phyloP scores from a whole-genome alignment of 2,888 invertebrate species.

The Aphidius colemani region DNA sequence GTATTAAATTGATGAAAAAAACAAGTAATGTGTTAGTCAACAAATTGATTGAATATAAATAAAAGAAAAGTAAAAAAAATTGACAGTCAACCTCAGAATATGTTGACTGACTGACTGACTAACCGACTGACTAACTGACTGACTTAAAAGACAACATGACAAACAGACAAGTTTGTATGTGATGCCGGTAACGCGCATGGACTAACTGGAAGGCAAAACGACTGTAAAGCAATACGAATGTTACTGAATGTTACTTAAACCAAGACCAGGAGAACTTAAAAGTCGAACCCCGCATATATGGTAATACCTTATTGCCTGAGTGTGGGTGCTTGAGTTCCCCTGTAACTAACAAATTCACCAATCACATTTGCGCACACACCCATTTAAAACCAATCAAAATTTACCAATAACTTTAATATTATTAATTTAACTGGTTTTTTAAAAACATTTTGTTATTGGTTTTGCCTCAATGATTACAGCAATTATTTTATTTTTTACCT shows the following conservation, averaged over 20 bases:
- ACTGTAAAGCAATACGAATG: conserved; percentile 31
- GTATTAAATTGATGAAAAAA: conserved; percentile 5
- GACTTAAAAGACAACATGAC: conserved; percentile 38
- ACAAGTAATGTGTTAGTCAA: conserved; percentile 1
- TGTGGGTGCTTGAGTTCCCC: conserved; percentile 50
- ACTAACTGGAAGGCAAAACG: conserved; percentile 41
- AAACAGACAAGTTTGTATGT: not conserved
- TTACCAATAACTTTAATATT: not conserved
- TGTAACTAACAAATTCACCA: conserved; percentile 32
- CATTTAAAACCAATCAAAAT: conserved; percentile 32
- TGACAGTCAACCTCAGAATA: conserved; percentile 31
- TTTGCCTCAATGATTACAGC: too few relatives aligned
- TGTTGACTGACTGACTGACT: conserved; percentile 34
- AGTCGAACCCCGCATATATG: conserved; percentile 52
- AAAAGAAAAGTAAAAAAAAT: conserved; percentile 26
- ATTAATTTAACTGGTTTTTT: too few relatives aligned
- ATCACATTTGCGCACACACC: conserved; percentile 24
- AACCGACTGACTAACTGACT: conserved; percentile 42
- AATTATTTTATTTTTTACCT: too few relatives aligned
- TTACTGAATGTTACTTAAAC: conserved; percentile 35
- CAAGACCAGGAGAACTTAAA: conserved; percentile 40
- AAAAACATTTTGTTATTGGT: too few relatives aligned
- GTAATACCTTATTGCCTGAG: conserved; percentile 49
- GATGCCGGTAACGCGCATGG: conserved; percentile 45
- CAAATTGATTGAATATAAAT: conserved; percentile 12